Evolutionary conservation across 92 coral and sea anemone genomes (phyloP).

Genomic region (Porites cylindrica): DNA sequence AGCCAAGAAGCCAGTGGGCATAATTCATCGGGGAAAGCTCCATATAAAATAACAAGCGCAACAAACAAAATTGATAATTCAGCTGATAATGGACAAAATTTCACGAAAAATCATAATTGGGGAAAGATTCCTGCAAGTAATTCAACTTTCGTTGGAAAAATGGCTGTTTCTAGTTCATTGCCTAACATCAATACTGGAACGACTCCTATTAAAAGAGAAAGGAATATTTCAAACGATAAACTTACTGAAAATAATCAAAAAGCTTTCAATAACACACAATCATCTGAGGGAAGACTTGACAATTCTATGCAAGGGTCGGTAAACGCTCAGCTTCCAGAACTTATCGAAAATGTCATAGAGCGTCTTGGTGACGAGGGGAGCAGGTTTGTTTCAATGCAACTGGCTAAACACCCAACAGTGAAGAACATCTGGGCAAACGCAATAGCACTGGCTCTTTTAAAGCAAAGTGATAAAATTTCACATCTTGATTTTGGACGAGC

Average conservation of each 20-base stretch:
- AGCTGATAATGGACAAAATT: not conserved
- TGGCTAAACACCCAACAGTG: slow-evolving; percentile 30
- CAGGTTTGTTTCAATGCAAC: slow-evolving; percentile 27
- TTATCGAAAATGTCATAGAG: slow-evolving; percentile 18
- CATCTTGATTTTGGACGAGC: not conserved
- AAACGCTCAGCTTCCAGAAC: slow-evolving; percentile 32
- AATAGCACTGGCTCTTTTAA: slow-evolving; percentile 36
- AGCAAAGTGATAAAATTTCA: slow-evolving; percentile 26
- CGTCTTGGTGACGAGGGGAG: slow-evolving; percentile 28
- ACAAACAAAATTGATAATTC: not conserved
- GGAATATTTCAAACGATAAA: not conserved
- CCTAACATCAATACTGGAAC: not conserved
- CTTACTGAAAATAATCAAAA: not conserved
- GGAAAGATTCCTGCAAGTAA: not conserved
- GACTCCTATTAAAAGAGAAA: not conserved
- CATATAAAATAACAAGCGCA: not conserved
- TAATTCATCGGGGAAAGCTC: not conserved
- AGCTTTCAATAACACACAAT: not conserved
- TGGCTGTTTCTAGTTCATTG: not conserved
- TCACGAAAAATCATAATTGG: not conserved
- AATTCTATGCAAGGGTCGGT: not conserved
- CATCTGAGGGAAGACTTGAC: not conserved
- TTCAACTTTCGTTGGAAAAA: not conserved
- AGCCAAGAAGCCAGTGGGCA: not conserved
- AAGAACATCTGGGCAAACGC: slow-evolving; percentile 39